Conservation (phyloP, 1,140 invertebrate species). For the Daktulosphaira vitifoliae region DNA sequence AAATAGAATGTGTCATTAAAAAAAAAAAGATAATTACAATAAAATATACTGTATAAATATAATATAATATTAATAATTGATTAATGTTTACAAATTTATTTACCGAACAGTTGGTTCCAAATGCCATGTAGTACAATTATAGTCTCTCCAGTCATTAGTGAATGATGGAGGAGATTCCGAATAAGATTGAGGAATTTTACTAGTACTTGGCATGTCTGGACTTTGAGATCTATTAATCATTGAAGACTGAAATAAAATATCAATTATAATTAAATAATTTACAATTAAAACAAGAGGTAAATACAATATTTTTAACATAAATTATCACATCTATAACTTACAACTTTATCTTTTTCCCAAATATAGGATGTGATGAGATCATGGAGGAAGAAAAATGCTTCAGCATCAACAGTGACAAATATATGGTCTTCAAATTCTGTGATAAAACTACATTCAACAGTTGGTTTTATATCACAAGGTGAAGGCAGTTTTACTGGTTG, state of each 20-base stretch:
- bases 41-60: conserved; percentile 7
- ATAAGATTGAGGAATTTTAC: conserved; percentile 48
- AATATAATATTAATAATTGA: too few relatives aligned
- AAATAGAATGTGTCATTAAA: conserved; percentile 28
- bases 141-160: conserved; percentile 83
- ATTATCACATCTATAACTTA: conserved; percentile 45
- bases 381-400: conserved; percentile 95
- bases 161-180: conserved; percentile 47
- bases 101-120: conserved; percentile 92
- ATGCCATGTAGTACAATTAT: conserved; percentile 94
- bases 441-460: conserved; percentile 92
- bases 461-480: conserved; percentile 67
- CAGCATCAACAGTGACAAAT: conserved; percentile 94
- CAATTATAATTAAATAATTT: neutral
- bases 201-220: conserved; percentile 13
- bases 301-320: too few relatives aligned
- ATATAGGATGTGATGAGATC: conserved; percentile 93
- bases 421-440: conserved; percentile 98
- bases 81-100: too few relatives aligned
- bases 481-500: conserved; percentile 46
- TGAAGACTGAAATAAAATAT: conserved; percentile 15
- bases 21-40: conserved; percentile 6
- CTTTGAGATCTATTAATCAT: conserved; percentile 24
- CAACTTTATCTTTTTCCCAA: conserved; percentile 79
- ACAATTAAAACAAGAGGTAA: too few relatives aligned